These are phyloP conservation scores for Drosophila willistoni DNA, from an alignment of 1,140 invertebrate genomes.

Conservation along the genomic window DNA sequence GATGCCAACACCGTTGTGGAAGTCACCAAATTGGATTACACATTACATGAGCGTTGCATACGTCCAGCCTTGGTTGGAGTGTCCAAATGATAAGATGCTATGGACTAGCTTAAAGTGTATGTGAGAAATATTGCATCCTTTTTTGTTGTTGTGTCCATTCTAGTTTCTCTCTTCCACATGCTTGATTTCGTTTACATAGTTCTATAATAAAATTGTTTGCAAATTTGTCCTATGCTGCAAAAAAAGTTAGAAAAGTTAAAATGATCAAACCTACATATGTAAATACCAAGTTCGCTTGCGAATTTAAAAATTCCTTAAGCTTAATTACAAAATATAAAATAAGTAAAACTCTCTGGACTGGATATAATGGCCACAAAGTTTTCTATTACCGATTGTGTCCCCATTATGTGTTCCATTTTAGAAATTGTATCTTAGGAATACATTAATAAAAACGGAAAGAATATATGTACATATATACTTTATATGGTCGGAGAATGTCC, in stretches of 20 bases:
- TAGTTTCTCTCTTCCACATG: background rate
- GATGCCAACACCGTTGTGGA: slow-evolving; percentile 93
- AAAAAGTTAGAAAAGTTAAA: slow-evolving; percentile 41
- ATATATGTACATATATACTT: too few species aligned
- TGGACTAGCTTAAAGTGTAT: slow-evolving; percentile 4
- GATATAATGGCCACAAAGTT: slow-evolving; percentile 47
- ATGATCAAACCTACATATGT: slow-evolving; percentile 48
- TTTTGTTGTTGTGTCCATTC: background rate
- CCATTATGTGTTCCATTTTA: slow-evolving; percentile 42
- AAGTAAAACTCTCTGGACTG: slow-evolving; percentile 44
- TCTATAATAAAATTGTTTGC: slow-evolving; percentile 51
- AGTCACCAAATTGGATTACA: slow-evolving; percentile 98
- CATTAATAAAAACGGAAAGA: slow-evolving; percentile 43
- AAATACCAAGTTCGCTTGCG: slow-evolving; percentile 57
- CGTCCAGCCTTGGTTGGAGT: slow-evolving; percentile 98
- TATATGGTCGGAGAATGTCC: too few species aligned
- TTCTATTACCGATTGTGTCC: slow-evolving; percentile 36
- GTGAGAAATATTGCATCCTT: background rate
- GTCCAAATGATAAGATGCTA: slow-evolving; percentile 85
- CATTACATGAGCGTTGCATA: slow-evolving; percentile 95
- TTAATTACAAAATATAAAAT: slow-evolving; percentile 17
- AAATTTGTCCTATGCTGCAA: slow-evolving; percentile 70
- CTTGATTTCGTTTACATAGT: slow-evolving; percentile 47
- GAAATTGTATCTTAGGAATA: slow-evolving; percentile 45
- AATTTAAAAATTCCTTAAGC: slow-evolving; percentile 60